Evolutionary conservation across 1,140 invertebrate genomes (phyloP).

Genomic region (Leptinotarsa lineolata): DNA sequence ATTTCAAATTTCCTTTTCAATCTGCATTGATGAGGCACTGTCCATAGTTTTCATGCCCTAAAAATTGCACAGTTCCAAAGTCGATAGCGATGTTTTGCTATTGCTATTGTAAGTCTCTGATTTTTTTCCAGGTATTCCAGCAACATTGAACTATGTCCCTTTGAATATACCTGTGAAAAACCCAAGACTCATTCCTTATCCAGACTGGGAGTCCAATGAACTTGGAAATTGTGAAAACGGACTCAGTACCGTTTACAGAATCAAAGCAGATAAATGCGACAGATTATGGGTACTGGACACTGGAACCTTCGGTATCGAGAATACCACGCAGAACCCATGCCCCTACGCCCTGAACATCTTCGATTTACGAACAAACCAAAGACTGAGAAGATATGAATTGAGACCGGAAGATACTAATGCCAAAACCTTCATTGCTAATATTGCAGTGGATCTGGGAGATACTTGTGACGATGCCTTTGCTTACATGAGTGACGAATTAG

Average conservation of each 20-base stretch:
- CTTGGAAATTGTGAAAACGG: slow-evolving; percentile 74
- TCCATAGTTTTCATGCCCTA: no score
- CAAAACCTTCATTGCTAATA: slow-evolving; percentile 81
- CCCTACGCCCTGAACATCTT: slow-evolving; percentile 75
- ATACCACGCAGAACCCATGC: slow-evolving; percentile 71
- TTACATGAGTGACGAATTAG: slow-evolving; percentile 80
- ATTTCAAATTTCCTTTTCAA: no score
- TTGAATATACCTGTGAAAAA: slow-evolving; percentile 67
- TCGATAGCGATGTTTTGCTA: no score
- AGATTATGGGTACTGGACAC: slow-evolving; percentile 81
- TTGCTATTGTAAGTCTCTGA: no score
- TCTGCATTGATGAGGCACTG: no score
- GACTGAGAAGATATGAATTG: slow-evolving; percentile 72
- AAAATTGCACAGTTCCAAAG: no score
- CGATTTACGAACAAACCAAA: slow-evolving; percentile 72
- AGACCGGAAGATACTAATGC: slow-evolving; percentile 72
- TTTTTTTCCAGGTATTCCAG: slow-evolving; percentile 69
- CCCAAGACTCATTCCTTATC: slow-evolving; percentile 76
- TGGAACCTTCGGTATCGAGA: slow-evolving; percentile 75
- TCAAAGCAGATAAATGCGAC: slow-evolving; percentile 75
- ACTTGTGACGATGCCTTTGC: slow-evolving; percentile 77
- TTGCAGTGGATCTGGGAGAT: slow-evolving; percentile 75
- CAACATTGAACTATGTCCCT: slow-evolving; percentile 78
- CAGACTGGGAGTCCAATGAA: slow-evolving; percentile 73
- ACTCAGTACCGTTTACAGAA: slow-evolving; percentile 75